Evolutionary conservation across 2,888 invertebrate species (phyloP).

Genomic region (Globia sparganii): DNA sequence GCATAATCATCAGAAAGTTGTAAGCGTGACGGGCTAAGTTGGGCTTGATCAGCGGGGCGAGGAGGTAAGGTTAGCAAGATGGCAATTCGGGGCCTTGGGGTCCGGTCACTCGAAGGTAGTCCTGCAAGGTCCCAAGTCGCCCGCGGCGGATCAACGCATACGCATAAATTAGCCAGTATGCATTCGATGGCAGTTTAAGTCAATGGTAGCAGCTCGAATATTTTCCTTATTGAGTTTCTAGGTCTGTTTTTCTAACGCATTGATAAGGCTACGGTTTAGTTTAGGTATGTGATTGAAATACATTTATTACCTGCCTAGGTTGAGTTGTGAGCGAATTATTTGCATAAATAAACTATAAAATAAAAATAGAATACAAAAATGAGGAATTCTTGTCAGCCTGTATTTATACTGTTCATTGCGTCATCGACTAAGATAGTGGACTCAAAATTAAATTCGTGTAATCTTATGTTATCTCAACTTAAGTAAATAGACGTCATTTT

Average conservation of each 20-base stretch:
- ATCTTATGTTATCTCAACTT: constrained; percentile 19
- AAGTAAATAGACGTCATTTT: constrained; percentile 30
- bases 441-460: constrained; percentile 16
- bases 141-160: constrained; percentile 51
- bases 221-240: constrained; percentile 53
- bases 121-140: constrained; percentile 64
- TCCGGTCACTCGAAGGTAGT: constrained; percentile 61
- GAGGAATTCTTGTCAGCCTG: background rate
- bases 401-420: constrained; percentile 8
- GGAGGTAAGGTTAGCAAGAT: constrained; percentile 67
- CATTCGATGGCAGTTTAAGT: constrained; percentile 44
- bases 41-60: constrained; percentile 49
- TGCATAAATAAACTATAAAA: constrained; percentile 22
- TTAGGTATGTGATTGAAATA: constrained; percentile 21
- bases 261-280: constrained; percentile 23
- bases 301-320: background rate
- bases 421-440: constrained; percentile 15
- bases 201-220: constrained; percentile 40
- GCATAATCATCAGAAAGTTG: constrained; percentile 56
- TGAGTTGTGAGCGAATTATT: constrained; percentile 13
- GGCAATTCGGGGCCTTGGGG: constrained; percentile 55
- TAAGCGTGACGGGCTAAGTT: constrained; percentile 50
- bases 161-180: constrained; percentile 60
- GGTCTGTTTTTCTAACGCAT: constrained; percentile 35
- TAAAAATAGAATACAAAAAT: constrained; percentile 5